These are phyloP conservation scores for Cassiopea xamachana DNA, from an alignment of 30 jellyfish, hydroid and myxozoan species.

Conservation along the genomic window DNA sequence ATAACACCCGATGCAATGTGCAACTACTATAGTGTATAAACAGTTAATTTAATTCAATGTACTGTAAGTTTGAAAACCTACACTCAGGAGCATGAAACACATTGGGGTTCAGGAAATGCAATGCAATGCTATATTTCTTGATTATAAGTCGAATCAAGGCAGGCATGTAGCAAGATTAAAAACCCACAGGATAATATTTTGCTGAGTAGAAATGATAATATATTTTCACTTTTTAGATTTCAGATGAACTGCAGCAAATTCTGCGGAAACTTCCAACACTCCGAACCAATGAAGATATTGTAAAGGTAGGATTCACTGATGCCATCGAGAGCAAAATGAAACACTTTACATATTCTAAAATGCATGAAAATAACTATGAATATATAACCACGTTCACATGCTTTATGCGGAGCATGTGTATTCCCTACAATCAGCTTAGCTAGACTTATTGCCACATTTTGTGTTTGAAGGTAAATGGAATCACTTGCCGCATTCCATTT, in stretches of 20 bases:
- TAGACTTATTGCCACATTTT: no score
- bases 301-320: slow-evolving; percentile 18
- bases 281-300: slow-evolving; percentile 46
- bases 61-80: not conserved
- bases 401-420: no score
- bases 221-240: slow-evolving; percentile 6
- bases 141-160: no score
- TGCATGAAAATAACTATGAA: not conserved
- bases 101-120: not conserved
- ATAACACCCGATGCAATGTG: no score
- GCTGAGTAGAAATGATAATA: not conserved
- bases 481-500: no score
- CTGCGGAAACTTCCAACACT: slow-evolving; percentile 27
- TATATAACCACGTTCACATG: no score
- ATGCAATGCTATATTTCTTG: not conserved
- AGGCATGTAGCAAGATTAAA: no score
- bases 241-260: slow-evolving; percentile 34
- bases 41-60: not conserved
- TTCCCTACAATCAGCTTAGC: no score
- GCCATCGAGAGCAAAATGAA: not conserved
- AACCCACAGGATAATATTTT: no score
- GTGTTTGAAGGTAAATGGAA: no score
- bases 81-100: not conserved
- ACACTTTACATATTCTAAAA: no score
- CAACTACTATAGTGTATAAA: no score